Base-by-base conservation (phyloP, 35 echinoderm and acorn worm genomes). In the Eucidaris tribuloides region DNA sequence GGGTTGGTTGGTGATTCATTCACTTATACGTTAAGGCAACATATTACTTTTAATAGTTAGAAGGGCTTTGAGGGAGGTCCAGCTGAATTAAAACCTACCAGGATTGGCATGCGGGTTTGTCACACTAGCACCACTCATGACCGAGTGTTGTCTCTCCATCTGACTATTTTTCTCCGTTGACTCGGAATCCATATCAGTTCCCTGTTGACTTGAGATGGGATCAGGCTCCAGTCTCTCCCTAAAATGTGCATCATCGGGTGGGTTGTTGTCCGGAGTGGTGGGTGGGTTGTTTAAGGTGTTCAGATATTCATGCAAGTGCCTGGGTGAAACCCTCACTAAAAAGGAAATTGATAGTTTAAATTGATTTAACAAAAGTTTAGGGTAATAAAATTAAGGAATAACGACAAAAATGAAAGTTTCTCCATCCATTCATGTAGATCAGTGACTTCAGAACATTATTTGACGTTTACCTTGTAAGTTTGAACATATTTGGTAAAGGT, bases 181-280 rank as follows among this genome's bases (percentile, higher is more conserved):
- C 25, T n/a, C 30, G 33, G 37, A 13, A 27, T 22, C n/a, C 37
- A 22, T 17, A 28, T 11, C 24, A 25, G 60, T 64, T 18, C 11
- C 30, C 22, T 23, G 9, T 23, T 41, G 22, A n/a, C 25, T 44
- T 17, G 37, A 44, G 68, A 14, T 32, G 36, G 68, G 68, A 42
- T 42, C 68, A 41, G 68, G 65, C 32, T 33, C 34, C 68, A 24
- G 28, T 32, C 19, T 74, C 41, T 74, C 68, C 6, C 25, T 33
- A 25, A 74, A 74, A 40, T 74, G 68, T 19, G 68, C 68, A 23
- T 74, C 68, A n/a, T n/a, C n/a, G 28, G 68, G 28, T 22, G 29
- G 28, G 2, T 74, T 36, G 7, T 40, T 36, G 38, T 38, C 68
- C 2, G 25, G 22, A 19, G 37, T 36, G 28, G 9, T 41, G 35